phyloP scores from a whole-genome alignment of 2,797 vertebrate species.

The Sarcoramphus papa region DNA sequence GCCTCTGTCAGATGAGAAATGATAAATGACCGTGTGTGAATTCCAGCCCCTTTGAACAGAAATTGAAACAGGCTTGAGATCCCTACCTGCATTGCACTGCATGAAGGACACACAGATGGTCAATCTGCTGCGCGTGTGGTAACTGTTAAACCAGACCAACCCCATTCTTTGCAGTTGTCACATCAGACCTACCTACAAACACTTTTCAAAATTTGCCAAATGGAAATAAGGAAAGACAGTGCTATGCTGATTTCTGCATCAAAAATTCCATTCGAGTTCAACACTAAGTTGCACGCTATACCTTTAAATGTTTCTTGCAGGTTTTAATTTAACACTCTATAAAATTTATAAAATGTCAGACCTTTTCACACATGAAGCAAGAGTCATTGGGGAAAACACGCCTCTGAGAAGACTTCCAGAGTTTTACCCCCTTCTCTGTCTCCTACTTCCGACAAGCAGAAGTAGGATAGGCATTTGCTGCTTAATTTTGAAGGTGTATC shows the following conservation, averaged over 20 bases:
- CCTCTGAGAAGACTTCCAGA: not conserved
- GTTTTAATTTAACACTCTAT: not conserved
- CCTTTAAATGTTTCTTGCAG: not conserved
- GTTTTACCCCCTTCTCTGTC: not conserved
- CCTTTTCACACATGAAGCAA: not conserved
- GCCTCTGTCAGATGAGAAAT: not conserved
- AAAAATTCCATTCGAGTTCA: not conserved
- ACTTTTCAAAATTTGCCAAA: not conserved
- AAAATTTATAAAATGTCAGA: not conserved
- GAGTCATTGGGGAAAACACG: not conserved
- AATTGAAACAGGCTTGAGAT: not conserved
- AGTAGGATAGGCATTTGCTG: not conserved
- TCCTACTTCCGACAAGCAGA: not conserved
- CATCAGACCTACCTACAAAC: not conserved
- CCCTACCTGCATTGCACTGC: not conserved
- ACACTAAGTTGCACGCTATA: not conserved
- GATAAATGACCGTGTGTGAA: not conserved
- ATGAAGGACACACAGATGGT: not conserved
- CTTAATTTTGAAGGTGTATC: not conserved
- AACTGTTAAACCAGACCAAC: not conserved
- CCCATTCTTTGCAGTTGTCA: not conserved
- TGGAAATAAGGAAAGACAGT: not conserved
- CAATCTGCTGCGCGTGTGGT: fast-evolving
- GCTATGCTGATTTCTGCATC: not conserved
- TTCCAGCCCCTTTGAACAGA: not conserved